Evolutionary conservation across 2,888 invertebrate genomes (phyloP), one percentile per base, ranked within the genome.

Genomic region (Deladenus siricidicola): DNA sequence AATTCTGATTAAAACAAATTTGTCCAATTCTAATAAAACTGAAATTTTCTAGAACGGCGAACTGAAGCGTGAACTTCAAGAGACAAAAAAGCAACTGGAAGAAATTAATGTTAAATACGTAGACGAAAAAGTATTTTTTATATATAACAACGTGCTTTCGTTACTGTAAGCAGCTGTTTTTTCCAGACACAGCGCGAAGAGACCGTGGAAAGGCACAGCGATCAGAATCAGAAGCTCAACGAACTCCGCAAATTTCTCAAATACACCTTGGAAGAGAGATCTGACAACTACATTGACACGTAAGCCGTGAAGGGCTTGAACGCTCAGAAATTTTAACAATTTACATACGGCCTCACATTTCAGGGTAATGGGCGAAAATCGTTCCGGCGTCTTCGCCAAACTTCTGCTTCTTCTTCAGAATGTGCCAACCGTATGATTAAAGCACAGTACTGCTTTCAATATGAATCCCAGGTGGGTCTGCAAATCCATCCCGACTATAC

Each of bases 221-320:
- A 64, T 19, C 63, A 63, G 47, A 63, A 63, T 34, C 39, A 34
- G 39, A 48, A 63, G 24, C 48, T 68, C 4, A 21, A 34, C 23
- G 63, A 63, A 19, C 49, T 65, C 4, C 55, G 57, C 6, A 44
- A 63, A 24, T 65, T 65, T 43, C 45, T 65, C 10, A 24, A 43
- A 23, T 23, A 45, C 17, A 58, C 69, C 24, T 45, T 64, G 30
- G 65, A 64, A n/a, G 51, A 53, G 6, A 64, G 64, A 60, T 47
- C 63, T 42, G 65, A 64, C 53, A 43, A 68, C 26, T 64, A 64
- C 57, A 67, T 64, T 29, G 65, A 64, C 50, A 23, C 45, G n/a
- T 51, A 64, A n/a, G n/a, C 64, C 19, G n/a, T n/a, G n/a, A n/a
- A n/a, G n/a, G n/a, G n/a, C n/a, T n/a, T n/a, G n/a, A n/a, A n/a